Evolutionary conservation across 2,888 invertebrate species (phyloP), one percentile per base, ranked within the genome.

Genomic region (Julus scandinavius): DNA sequence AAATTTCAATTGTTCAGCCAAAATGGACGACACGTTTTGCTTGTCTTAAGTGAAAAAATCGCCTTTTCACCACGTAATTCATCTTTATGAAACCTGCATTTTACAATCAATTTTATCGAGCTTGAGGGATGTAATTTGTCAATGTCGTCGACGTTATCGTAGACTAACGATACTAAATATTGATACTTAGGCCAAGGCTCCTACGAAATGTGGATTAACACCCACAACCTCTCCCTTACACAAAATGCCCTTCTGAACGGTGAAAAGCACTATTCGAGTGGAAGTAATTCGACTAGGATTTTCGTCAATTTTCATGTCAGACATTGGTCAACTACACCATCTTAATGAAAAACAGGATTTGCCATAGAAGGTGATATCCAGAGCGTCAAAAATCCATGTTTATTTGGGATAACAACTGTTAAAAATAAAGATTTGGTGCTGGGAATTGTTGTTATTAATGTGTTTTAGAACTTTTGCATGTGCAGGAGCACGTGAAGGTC

Each of bases 81-180:
- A 80, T 80, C 80, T 80, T 80, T 80, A 80, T 80, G 29, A 80
- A 80, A 29, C 38, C 29, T 38, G 80, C 29, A 80, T 80, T 80
- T 80, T 80, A 80, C 80, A 80, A 80, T 80, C 80, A 80, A 38
- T 80, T 80, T 38, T 13, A 38, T 38, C 29, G 38, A 7, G 80
- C 80, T 38, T 9, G 11, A 38, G 80, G 38, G 72, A n/a, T 1
- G 80, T 29, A 80, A 80, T 80, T 80, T 80, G 80, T 80, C 80
- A 80, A 9, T 80, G 80, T 80, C 80, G 80, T 13, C 38, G 20
- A 80, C 38, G 80, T 80, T 38, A 80, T 80, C 80, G 80, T 38
- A 80, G 38, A 20, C 80, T 80, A 80, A 80, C 38, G 80, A 80
- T 80, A 80, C 80, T 80, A 80, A 80, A 80, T 80, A 80, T 80